Base-by-base conservation (phyloP, 2,113 vertebrate genomes). In the Hymenochirus boettgeri region DNA sequence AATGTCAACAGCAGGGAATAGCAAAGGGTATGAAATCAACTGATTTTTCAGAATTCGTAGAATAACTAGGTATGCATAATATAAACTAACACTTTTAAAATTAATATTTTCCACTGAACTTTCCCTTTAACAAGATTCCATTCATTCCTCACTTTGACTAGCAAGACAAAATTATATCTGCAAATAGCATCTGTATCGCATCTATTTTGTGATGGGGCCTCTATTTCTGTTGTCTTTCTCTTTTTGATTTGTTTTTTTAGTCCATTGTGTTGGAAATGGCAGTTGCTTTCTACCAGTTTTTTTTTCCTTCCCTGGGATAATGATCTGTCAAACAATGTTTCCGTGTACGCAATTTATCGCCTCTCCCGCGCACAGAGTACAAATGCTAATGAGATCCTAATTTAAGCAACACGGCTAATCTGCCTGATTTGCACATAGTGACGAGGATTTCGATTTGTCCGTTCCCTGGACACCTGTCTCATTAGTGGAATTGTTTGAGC, bases 301-400 rank as follows among this genome's bases (percentile, higher is more conserved):
- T 25, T 2, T 45, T 29, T 50, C 21, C 27, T 22, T 52, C 45
- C 15, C 42, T 21, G 31, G 21, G 29, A 25, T 66, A 66, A 66
- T 66, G 55, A 66, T 51, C 55, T 66, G 64, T 58, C 64, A 66
- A 26, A 56, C 37, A 46, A 24, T 56, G 62, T 46, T 46, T 35
- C 33, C 57, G 46, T n/a, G 46, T 48, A 26, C 27, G 27, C n/a
- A 8, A 58, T 58, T 58, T 13, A 25, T 39, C 50, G 42, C 29
- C 22, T 6, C 15, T 37, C 22, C 21, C 46, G 22, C 45, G 45
- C 17, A 51, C 64, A 26, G 46, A 23, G 18, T 15, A 31, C 17
- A 47, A 35, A 35, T 48, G 29, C 45, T 58, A 58, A 58, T 51
- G 27, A 58, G 29, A 18, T 57, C 42, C 54, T 35, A 21, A 29